Evolutionary conservation across 2,888 invertebrate genomes (phyloP), one percentile per base, ranked within the genome.

Genomic region (Artemia sinica): DNA sequence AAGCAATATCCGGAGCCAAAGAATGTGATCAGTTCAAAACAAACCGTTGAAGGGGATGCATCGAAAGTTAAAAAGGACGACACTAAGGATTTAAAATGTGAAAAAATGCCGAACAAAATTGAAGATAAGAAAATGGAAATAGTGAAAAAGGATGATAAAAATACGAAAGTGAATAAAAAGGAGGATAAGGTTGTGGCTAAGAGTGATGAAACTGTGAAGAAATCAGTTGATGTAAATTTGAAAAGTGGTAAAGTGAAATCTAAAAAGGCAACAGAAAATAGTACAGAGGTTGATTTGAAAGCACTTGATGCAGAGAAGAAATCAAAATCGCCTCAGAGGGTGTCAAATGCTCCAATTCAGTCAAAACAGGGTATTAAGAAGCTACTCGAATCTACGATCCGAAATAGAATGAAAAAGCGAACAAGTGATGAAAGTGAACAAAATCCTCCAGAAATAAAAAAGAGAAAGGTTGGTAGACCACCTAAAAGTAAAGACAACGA

Each of bases 371-470:
- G 14, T 9, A 28, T 58, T 28, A 58, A 58, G 63, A 58, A 58
- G 63, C 63, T 58, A 18, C 28, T 58, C 14, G 63, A 58, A 58
- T 58, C 63, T 8, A 58, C 63, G 28, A 58, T 58, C 28, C 63
- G 63, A n/a, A 58, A 58, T 28, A n/a, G 63, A 58, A 58, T 58
- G 63, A 58, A 58, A n/a, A 58, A 58, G 28, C 63, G 63, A 18
- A 8, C 10, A 58, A 28, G n/a, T 58, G 63, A 58, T 8, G 63
- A 58, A 18, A 28, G 11, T 18, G 63, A 10, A n/a, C 14, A 58
- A 58, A n/a, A 8, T 8, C 63, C 12, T 9, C 63, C 10, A 58
- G 63, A 58, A 58, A n/a, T 28, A 58, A 58, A 58, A 58, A 58
- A 58, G 63, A n/a, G 63, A 58, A 58, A 58, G 28, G 63, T 58